Evolutionary conservation across 2,888 invertebrate species (phyloP).

Genomic region (Melieria picta): DNA sequence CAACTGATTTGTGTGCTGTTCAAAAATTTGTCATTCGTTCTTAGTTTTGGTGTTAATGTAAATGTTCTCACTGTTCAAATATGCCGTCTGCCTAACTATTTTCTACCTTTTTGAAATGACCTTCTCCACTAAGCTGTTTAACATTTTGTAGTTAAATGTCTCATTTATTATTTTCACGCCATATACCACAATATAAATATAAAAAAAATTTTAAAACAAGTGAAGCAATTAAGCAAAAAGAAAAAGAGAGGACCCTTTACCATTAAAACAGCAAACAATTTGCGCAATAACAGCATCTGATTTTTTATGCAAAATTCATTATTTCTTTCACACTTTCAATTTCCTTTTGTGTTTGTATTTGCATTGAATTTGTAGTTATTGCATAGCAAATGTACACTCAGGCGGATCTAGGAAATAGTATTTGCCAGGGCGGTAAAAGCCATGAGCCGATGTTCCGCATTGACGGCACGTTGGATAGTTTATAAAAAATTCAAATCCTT

Average conservation of each 20-base stretch:
- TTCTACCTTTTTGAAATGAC: neutral
- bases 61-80: too few relatives aligned
- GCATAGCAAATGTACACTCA: neutral
- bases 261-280: slow-evolving; percentile 26
- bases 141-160: slow-evolving; percentile 30
- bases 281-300: neutral
- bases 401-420: neutral
- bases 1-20: too few relatives aligned
- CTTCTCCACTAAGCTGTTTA: neutral
- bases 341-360: slow-evolving; percentile 2
- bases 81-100: neutral
- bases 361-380: neutral
- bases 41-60: too few relatives aligned
- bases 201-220: slow-evolving; percentile 18
- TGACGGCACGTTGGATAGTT: neutral
- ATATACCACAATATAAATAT: too few relatives aligned
- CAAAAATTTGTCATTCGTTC: too few relatives aligned
- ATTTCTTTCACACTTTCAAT: neutral
- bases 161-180: neutral
- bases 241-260: slow-evolving; percentile 57
- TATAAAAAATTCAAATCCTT: neutral
- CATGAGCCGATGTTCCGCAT: neutral
- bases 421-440: neutral
- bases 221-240: slow-evolving; percentile 33
- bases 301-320: neutral